Evolutionary conservation across 2,888 invertebrate genomes (phyloP).

Genomic region (Temnothorax ravouxi): DNA sequence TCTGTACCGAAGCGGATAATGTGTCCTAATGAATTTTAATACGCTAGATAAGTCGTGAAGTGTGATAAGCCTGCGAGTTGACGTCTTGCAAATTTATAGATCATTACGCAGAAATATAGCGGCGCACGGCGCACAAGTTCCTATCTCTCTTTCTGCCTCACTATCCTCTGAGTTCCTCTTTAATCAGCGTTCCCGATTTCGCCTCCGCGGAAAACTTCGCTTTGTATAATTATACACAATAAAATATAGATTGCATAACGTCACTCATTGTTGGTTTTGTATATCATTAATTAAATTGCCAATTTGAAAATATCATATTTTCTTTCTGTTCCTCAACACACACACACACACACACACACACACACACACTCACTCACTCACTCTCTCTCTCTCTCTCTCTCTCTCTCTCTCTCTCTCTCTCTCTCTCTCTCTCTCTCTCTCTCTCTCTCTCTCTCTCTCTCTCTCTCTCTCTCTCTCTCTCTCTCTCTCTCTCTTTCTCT

Average conservation of each 20-base stretch:
- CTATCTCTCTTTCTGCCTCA: constrained; percentile 32
- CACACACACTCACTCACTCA: no score
- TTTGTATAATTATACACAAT: constrained; percentile 26
- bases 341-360: no score
- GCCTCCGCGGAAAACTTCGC: not conserved
- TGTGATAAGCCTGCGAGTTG: constrained; percentile 54
- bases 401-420: not conserved
- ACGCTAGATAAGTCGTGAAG: constrained; percentile 30
- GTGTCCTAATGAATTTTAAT: constrained; percentile 54
- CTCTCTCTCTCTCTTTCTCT: not conserved
- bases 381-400: no score
- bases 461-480: no score
- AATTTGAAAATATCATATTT: not conserved
- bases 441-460: not conserved
- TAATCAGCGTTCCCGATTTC: constrained; percentile 25
- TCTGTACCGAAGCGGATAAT: constrained; percentile 41
- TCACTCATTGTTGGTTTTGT: not conserved
- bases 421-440: no score
- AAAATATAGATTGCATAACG: not conserved
- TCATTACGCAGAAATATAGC: constrained; percentile 65
- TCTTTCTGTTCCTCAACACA: not conserved
- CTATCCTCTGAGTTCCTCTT: constrained; percentile 31
- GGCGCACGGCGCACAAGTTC: constrained; percentile 36
- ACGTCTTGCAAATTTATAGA: constrained; percentile 67
- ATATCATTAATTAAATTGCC: constrained; percentile 2